Percentiles rank a stretch among this genome's conserved stretches.
These are phyloP conservation scores for Austrofundulus limnaeus DNA, from an alignment of 2,113 vertebrate species.

Conservation along the genomic window DNA sequence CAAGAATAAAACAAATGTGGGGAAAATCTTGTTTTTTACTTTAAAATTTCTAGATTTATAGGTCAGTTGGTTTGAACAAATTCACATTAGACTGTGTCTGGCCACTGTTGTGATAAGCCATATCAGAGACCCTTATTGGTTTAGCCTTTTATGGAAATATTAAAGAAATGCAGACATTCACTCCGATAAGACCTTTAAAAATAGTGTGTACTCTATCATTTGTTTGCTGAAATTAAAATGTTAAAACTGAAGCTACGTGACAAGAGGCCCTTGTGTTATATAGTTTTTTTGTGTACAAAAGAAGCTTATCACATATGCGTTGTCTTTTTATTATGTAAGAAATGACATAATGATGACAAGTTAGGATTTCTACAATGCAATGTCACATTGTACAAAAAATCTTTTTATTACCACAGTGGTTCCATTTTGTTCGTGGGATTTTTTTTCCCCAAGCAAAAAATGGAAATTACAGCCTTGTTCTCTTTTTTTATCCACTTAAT, in stretches of 20 bases:
- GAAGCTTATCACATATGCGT: too few relatives aligned
- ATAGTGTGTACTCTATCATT: slow-evolving; percentile 8
- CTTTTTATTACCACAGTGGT: not conserved
- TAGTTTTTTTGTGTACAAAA: too few relatives aligned
- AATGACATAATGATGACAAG: too few relatives aligned
- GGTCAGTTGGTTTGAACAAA: slow-evolving; percentile 33
- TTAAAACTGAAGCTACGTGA: slow-evolving; percentile 4
- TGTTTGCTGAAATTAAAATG: slow-evolving; percentile 16
- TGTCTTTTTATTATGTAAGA: too few relatives aligned
- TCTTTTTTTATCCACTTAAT: slow-evolving; percentile 19
- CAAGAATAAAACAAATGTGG: too few relatives aligned
- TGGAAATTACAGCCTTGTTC: slow-evolving; percentile 1
- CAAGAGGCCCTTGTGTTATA: slow-evolving; percentile 6
- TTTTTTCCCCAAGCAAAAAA: not conserved
- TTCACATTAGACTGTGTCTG: slow-evolving; percentile 39
- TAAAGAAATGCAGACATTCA: slow-evolving; percentile 40
- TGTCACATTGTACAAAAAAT: too few relatives aligned
- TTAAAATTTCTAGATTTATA: too few relatives aligned
- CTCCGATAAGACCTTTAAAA: slow-evolving; percentile 40
- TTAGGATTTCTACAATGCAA: too few relatives aligned
- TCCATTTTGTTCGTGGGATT: slow-evolving; percentile 2
- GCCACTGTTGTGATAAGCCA: slow-evolving; percentile 49
- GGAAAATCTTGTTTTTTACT: too few relatives aligned
- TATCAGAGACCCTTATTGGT: slow-evolving; percentile 30
- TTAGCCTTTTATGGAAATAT: slow-evolving; percentile 44